A percentile compares a stretch with the other conserved stretches of the same genome.
Conservation (phyloP, 2,888 invertebrate species). For the Boloria selene region DNA sequence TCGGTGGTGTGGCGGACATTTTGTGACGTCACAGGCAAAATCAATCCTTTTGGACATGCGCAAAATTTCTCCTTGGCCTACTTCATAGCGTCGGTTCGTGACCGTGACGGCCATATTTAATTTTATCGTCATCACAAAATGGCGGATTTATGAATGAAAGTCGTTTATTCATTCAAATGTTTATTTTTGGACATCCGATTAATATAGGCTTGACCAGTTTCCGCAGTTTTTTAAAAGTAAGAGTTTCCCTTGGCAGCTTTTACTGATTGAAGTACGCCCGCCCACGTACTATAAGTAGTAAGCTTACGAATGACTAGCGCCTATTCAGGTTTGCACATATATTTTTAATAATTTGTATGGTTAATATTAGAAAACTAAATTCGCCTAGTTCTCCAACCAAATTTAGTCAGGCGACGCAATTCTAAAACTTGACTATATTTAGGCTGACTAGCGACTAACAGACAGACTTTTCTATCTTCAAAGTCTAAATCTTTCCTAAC, state of each 20-base stretch:
- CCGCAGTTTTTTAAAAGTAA: slow-evolving; percentile 2
- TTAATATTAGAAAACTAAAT: neutral
- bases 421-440: too few relatives aligned
- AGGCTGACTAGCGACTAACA: too few relatives aligned
- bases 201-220: slow-evolving; percentile 18
- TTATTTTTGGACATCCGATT: slow-evolving; percentile 55
- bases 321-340: slow-evolving; percentile 7
- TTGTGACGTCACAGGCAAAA: slow-evolving; percentile 77
- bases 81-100: slow-evolving; percentile 53
- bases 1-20: slow-evolving; percentile 63
- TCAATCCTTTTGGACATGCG: slow-evolving; percentile 74
- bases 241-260: slow-evolving; percentile 8
- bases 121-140: slow-evolving; percentile 61
- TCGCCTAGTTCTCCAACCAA: neutral
- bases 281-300: neutral
- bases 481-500: too few relatives aligned
- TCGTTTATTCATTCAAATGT: slow-evolving; percentile 66
- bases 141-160: slow-evolving; percentile 74
- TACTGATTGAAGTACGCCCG: neutral
- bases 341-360: slow-evolving; percentile 5
- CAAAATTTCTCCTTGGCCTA: slow-evolving; percentile 71
- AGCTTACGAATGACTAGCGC: slow-evolving; percentile 9
- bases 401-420: neutral
- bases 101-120: slow-evolving; percentile 59
- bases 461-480: too few relatives aligned